Base-by-base conservation (phyloP, 2,113 vertebrate genomes). In the Onychostoma macrolepis region DNA sequence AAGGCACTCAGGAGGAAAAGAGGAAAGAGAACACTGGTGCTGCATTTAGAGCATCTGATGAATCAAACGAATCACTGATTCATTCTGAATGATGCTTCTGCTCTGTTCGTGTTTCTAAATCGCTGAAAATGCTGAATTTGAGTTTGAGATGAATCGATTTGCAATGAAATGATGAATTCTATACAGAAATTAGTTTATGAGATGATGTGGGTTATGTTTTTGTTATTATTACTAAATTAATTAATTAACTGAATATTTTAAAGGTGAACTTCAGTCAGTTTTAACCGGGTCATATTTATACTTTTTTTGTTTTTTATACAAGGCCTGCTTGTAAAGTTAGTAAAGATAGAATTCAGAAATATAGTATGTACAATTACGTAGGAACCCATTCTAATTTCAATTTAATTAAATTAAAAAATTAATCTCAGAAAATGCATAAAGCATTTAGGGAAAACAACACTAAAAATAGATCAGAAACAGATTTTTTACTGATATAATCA, bases 1-100 rank as follows among this genome's bases (percentile, higher is more conserved):
- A 89, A 89, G 91, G 89, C 86, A 91, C 91, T 93, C 93, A 90
- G 89, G 90, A 89, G 65, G 78, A 80, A 24, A 58, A 86, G 90
- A 88, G 80, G 84, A 89, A 56, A 89, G 30, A 87, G 87, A 87
- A 77, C 63, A 88, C 78, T 87, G 87, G 61, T 75, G 56, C 85
- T 38, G 61, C 88, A 85, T 88, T 88, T 87, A 75, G 85, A 71
- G 12, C 19, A 12, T 12, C 79, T 82, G 80, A 72, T 90, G 87
- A 90, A 53, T 88, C 43, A 83, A 78, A 87, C 53, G 80, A 83
- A 48, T 88, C 80, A 45, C 86, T 38, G 76, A 63, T 53, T 85
- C 80, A 76, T 30, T 50, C 83, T 74, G 67, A 61, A 72, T 3
- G 15, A 80, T 80, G 76, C 48, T 24, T 45, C 10, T 69, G 19